phyloP scores from a whole-genome alignment of 2,888 invertebrate species.

The Drosophila mettleri region DNA sequence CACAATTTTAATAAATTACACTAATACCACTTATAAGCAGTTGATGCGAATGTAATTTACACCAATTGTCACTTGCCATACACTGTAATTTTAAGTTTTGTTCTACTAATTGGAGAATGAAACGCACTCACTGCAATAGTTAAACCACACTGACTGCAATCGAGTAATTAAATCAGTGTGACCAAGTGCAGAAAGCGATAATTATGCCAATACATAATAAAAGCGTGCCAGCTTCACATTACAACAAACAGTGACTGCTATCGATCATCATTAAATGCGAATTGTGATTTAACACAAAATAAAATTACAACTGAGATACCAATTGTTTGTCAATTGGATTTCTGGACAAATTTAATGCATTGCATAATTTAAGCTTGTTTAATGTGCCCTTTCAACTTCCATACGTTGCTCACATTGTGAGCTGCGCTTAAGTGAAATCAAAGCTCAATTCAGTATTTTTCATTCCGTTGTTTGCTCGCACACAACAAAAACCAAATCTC shows the following conservation, averaged over 20 bases:
- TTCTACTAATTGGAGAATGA: background rate
- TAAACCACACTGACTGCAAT: background rate
- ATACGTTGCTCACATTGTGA: background rate
- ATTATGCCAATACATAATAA: background rate
- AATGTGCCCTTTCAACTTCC: background rate
- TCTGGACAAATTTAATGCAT: background rate
- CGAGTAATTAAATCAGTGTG: background rate
- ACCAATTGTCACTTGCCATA: background rate
- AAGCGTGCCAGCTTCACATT: background rate
- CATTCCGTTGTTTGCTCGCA: constrained; percentile 34
- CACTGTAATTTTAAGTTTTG: background rate
- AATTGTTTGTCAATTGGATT: constrained; percentile 15
- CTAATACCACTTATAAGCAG: too few relatives aligned
- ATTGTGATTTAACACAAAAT: background rate
- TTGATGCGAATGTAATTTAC: background rate
- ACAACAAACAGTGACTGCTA: background rate
- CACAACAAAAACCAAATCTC: constrained; percentile 67
- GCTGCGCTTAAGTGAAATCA: constrained; percentile 31
- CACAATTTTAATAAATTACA: background rate
- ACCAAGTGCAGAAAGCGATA: constrained; percentile 3
- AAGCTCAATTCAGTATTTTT: constrained; percentile 32
- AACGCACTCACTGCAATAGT: background rate
- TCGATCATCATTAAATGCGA: constrained; percentile 3
- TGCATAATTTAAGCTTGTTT: constrained; percentile 7
- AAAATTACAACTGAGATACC: constrained; percentile 3